Evolutionary conservation across 2,113 vertebrate species (phyloP).

Genomic region (Elgaria multicarinata): DNA sequence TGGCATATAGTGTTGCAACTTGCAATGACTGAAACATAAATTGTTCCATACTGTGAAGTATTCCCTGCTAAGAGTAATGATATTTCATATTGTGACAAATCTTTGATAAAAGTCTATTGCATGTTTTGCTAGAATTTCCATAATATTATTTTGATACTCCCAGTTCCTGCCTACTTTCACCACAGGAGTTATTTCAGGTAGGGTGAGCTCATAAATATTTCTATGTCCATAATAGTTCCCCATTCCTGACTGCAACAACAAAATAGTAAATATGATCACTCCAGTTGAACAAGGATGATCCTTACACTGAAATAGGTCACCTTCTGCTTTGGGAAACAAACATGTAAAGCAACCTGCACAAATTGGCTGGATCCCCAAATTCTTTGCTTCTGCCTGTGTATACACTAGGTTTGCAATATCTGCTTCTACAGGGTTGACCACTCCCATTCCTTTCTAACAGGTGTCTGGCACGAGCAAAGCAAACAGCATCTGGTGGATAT

Average conservation of each 20-base stretch:
- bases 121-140: neutral
- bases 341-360: neutral
- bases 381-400: neutral
- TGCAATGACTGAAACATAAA: neutral
- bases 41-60: neutral
- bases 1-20: neutral
- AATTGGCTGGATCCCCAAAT: neutral
- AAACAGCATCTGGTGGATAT: no score
- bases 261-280: neutral
- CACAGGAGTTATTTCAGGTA: neutral
- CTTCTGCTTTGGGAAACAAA: neutral
- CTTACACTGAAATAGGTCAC: neutral
- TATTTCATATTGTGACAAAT: neutral
- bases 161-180: neutral
- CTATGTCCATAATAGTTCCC: neutral
- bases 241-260: neutral
- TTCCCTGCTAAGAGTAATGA: neutral
- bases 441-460: neutral
- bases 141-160: neutral
- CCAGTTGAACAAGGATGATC: neutral
- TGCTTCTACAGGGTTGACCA: neutral
- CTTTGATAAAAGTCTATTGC: neutral
- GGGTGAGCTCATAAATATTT: neutral
- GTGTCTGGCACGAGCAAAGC: no score
- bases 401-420: neutral